phyloP scores from a whole-genome alignment of 2,797 vertebrate genomes.

The Setipinna tenuifilis region DNA sequence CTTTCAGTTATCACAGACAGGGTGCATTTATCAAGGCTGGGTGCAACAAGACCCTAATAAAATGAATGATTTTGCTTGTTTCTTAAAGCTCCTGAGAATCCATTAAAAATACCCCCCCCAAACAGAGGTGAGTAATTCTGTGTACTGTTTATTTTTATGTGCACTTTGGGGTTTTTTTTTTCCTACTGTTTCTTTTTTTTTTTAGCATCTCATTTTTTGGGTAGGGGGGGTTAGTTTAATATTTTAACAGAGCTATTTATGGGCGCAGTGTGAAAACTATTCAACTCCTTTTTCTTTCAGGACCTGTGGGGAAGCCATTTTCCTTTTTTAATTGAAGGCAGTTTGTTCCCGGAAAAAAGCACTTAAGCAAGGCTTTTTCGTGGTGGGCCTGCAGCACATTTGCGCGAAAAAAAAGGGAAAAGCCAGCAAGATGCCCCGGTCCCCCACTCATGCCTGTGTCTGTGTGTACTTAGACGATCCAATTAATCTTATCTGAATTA shows the following conservation, averaged over 20 bases:
- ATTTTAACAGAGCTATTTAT: conserved; percentile 75
- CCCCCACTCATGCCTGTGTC: conserved; percentile 32
- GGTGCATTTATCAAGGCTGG: not conserved
- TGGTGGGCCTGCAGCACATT: conserved; percentile 49
- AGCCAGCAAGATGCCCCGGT: conserved; percentile 14
- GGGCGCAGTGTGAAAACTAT: conserved; percentile 63
- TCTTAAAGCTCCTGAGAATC: conserved; percentile 8
- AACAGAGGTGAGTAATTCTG: conserved; percentile 16
- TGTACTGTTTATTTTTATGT: not conserved
- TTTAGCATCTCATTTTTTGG: not conserved
- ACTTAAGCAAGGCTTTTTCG: conserved; percentile 47
- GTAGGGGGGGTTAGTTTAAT: conserved; percentile 64
- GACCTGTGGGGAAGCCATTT: conserved; percentile 61
- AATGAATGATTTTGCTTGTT: conserved; percentile 22
- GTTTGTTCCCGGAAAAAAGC: conserved; percentile 48
- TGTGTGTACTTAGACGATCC: conserved; percentile 55
- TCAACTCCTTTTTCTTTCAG: conserved; percentile 60
- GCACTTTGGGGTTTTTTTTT: not conserved
- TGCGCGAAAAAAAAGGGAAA: conserved; percentile 28
- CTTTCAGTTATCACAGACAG: conserved; percentile 14
- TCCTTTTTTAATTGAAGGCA: conserved; percentile 55
- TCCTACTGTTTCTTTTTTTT: not conserved
- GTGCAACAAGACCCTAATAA: conserved; percentile 9
- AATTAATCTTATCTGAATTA: conserved; percentile 64
- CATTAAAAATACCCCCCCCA: not conserved